Base-by-base conservation (phyloP, 2,797 vertebrate genomes). In the Smutsia temminckii region DNA sequence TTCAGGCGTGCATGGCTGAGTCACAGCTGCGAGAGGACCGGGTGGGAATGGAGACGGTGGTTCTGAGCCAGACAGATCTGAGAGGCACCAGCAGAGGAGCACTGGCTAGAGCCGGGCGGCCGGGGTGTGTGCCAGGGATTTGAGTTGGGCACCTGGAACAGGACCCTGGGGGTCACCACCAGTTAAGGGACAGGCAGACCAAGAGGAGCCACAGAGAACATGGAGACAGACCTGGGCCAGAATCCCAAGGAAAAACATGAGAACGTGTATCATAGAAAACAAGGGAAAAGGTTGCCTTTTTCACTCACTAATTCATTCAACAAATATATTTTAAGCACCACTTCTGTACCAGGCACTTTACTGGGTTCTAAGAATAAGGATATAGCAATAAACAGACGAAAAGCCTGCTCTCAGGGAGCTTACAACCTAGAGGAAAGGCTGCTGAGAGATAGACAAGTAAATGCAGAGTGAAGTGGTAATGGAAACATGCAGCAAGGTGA, bases 91-190 rank as follows among this genome's bases (percentile, higher is more conserved):
- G 40, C 55, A 12, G 27, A 23, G 17, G 46, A 53, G 37, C 10
- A 0, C 37, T 55, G 12, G 18, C 40, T 17, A 14, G 49, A 51
- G 40, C 34, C 34, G 40, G 14, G 14, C 4, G 3, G 20, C 1
- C 37, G 6, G 34, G 49, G 32, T 0, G 0, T 37, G 2, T 68
- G 46, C 46, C 46, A 25, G 66, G 21, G 51, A 29, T 1, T 2
- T 53, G 51, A 89, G 61, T 8, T 20, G 25, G 61, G 4, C 25
- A 10, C 49, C 17, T n/a, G 49, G 46, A 74, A 29, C 27, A 8
- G 63, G 71, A 13, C 37, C 9, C 55, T 29, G 20, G 40, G 37
- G 27, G 42, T 46, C 29, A 32, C 53, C 55, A 42, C 29, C 10
- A 78, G 34, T 27, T 37, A 42, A 27, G 64, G 10, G 20, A 34